Conservation (phyloP, 2,888 invertebrate species). For the Meloe dianella region DNA sequence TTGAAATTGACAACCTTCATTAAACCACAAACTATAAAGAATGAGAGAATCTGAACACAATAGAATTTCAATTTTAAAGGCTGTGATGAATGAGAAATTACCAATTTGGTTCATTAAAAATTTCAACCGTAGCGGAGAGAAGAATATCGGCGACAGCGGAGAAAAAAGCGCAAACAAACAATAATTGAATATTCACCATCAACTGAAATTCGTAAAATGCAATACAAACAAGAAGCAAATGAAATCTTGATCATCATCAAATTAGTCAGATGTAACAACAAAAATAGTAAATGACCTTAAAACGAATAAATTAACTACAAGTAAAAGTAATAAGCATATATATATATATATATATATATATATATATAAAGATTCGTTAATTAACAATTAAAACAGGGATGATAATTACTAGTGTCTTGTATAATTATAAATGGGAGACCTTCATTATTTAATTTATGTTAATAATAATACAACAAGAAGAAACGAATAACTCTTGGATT, state of each 20-base stretch:
- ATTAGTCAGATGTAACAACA: slow-evolving; percentile 28
- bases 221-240: slow-evolving; percentile 5
- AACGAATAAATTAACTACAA: slow-evolving; percentile 19
- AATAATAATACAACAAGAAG: background rate
- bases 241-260: slow-evolving; percentile 29
- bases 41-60: background rate
- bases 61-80: background rate
- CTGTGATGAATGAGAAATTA: background rate
- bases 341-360: too few relatives aligned
- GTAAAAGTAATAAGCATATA: background rate
- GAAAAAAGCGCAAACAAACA: background rate
- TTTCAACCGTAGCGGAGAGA: background rate
- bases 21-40: background rate
- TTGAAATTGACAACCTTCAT: background rate
- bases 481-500: background rate
- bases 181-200: background rate
- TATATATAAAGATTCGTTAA: too few relatives aligned
- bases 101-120: background rate
- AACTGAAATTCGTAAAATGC: background rate
- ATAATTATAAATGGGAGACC: background rate
- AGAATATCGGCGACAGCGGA: background rate
- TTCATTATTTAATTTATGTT: slow-evolving; percentile 2
- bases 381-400: background rate
- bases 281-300: slow-evolving; percentile 26
- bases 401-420: background rate